Conservation (phyloP, 2,888 invertebrate genomes). For the Amiota minor region DNA sequence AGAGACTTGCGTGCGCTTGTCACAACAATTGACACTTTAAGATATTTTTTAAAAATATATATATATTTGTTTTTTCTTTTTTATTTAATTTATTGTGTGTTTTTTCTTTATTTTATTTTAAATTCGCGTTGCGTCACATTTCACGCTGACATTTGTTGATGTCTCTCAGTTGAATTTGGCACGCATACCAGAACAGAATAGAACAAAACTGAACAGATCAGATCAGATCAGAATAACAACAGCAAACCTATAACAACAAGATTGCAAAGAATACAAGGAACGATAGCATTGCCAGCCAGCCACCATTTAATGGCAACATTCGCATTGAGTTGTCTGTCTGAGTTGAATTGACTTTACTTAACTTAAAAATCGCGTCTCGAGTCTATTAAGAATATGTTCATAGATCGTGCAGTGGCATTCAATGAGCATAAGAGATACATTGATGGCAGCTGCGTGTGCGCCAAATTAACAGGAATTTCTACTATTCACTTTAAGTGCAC, state of each 20-base stretch:
- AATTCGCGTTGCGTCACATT: background rate
- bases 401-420: too few species aligned
- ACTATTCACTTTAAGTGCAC: too few species aligned
- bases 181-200: conserved; percentile 7
- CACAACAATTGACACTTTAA: conserved; percentile 66
- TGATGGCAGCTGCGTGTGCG: conserved; percentile 8
- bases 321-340: too few species aligned
- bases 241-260: background rate
- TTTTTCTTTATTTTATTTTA: background rate
- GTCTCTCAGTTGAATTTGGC: conserved; percentile 31
- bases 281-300: too few species aligned
- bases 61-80: conserved; percentile 45
- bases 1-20: conserved; percentile 41
- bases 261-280: too few species aligned
- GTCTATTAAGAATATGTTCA: too few species aligned
- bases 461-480: conserved; percentile 38
- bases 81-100: background rate
- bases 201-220: background rate
- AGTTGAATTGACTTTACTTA: too few species aligned
- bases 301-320: too few species aligned
- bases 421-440: background rate
- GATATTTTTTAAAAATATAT: conserved; percentile 23
- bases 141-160: conserved; percentile 36
- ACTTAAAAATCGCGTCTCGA: too few species aligned
- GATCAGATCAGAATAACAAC: conserved; percentile 1